A percentile compares a stretch with the other conserved stretches of the same genome.
phyloP scores from a whole-genome alignment of 2,113 vertebrate genomes.

The Psephotus haematonotus region DNA sequence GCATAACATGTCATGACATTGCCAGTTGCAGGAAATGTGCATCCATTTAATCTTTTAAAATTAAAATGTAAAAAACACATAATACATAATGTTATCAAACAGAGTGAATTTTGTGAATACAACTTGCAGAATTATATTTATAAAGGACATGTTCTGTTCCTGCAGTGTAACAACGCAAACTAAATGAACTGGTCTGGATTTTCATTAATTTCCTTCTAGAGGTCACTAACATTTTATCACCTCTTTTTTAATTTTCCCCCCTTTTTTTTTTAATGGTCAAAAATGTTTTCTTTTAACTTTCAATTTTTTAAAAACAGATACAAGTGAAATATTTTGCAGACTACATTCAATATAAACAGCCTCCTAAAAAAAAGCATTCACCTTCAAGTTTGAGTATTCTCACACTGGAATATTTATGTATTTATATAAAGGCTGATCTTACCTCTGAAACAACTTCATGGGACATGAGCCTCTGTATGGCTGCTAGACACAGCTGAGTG shows the following conservation, averaged over 20 bases:
- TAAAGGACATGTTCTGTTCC: background rate
- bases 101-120: background rate
- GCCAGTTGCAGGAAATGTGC: background rate
- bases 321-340: background rate
- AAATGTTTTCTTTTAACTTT: background rate
- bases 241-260: background rate
- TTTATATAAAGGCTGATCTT: constrained; percentile 30
- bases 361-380: background rate
- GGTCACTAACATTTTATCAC: background rate
- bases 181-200: background rate
- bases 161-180: background rate
- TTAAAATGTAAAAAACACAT: background rate
- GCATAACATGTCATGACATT: background rate
- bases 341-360: background rate
- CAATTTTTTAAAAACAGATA: background rate
- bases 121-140: background rate
- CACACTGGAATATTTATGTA: background rate
- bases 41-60: background rate
- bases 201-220: background rate
- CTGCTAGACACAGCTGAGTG: constrained; percentile 94
- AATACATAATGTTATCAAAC: background rate
- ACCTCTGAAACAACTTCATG: constrained; percentile 99
- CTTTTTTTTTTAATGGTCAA: background rate
- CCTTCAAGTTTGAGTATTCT: background rate
- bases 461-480: constrained; percentile 95